Base-by-base conservation (phyloP, 2,113 vertebrate genomes). In the Zeus faber region DNA sequence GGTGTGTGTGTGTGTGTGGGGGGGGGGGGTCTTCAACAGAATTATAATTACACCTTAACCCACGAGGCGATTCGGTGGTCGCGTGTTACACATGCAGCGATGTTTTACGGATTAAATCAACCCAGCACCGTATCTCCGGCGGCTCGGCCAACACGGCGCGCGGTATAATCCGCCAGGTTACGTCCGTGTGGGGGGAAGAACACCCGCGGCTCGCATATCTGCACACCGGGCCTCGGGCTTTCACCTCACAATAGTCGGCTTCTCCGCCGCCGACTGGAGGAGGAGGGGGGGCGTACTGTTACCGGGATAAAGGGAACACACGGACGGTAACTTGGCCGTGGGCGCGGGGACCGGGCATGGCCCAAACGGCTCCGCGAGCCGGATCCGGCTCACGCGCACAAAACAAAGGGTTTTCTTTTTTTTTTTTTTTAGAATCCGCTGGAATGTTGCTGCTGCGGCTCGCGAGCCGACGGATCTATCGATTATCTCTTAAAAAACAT, bases 331-430 rank as follows among this genome's bases (percentile, higher is more conserved):
- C 58, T 60, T 53, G n/a, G n/a, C n/a, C n/a, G n/a, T n/a, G n/a
- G n/a, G n/a, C n/a, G n/a, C n/a, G n/a, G n/a, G n/a, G n/a, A 31
- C 49, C 68, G 70, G 62, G 67, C 49, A 65, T 76, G 78, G 64
- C 72, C 80, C 83, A 83, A 83, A 85, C 82, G 82, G 80, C 70
- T 81, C 63, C 73, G 70, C 52, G 76, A 60, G 74, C 68, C 71
- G 71, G 64, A 70, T 75, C 73, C 73, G 10, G 60, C 74, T 79
- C 77, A 73, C 79, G 76, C 80, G 80, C 70, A 80, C 75, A 74
- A 79, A 83, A 85, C 85, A 87, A 86, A 87, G 77, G 79, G 45
- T 74, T 78, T n/a, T n/a, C n/a, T n/a, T n/a, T n/a, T n/a, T n/a
- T n/a, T n/a, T n/a, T n/a, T n/a, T n/a, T n/a, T n/a, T 76, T 69